Base-by-base conservation (phyloP, 92 coral and sea anemone genomes). In the Parazoanthus darwini region DNA sequence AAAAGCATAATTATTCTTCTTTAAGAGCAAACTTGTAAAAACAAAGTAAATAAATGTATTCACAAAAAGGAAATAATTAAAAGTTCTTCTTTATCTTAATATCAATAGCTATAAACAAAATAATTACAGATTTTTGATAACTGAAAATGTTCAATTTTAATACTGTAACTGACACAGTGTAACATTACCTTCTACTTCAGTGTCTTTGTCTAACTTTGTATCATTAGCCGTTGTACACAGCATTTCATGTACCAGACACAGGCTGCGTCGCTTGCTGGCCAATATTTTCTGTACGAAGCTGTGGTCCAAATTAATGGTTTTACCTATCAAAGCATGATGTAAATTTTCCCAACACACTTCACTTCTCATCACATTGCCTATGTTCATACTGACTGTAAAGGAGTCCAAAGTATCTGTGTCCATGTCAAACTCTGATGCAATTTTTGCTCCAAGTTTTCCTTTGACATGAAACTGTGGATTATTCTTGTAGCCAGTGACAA, bases 361-460 rank as follows among this genome's bases (percentile, higher is more conserved):
- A 73, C 77, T 88, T 79, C 94, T 93, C 54, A 74, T 89, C 3
- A 97, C 93, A 50, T 92, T 90, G 46, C 99, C 99, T 1, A 97
- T 91, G 85, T 97, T 92, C 97, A 97, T 94, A 43, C 89, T 89
- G 78, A 97, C 93, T 3, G 93, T 89, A 82, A 97, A 90, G 8
- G 97, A 91, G 79, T 97, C 97, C 39, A 88, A 81, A 42, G 96
- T 90, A 16, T 91, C 90, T 35, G 90, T 86, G 74, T 97, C 99
- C 66, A 97, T 91, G 18, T 95, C 97, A 90, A 97, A 92, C 71
- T 97, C 98, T 16, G 85, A 59, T 11, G 99, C 99, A 90, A 97
- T 91, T 89, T 97, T 95, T 15, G 82, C 92, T 44, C 99, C 99
- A 72, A 97, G 92, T 80, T 93, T 95, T 10, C 99, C 99, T 43